phyloP scores from a whole-genome alignment of 2,113 vertebrate species.

The Alethe diademata region DNA sequence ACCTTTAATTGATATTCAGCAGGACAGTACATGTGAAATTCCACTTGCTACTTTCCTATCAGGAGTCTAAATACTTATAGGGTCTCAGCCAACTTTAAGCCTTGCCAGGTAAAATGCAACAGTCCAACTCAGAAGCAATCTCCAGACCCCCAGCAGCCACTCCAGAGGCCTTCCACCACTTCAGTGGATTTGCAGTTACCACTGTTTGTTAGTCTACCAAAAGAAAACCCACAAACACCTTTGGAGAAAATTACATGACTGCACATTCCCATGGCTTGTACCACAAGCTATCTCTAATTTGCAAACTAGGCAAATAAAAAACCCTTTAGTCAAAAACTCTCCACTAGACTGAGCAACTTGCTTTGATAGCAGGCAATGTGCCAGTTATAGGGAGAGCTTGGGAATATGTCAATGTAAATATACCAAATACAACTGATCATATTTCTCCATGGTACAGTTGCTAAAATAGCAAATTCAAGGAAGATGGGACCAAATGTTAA shows the following conservation, averaged over 20 bases:
- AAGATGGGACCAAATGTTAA: neutral
- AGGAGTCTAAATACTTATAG: neutral
- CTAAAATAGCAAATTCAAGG: neutral
- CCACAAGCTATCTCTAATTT: neutral
- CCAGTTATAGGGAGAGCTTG: neutral
- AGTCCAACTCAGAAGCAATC: neutral
- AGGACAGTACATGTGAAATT: neutral
- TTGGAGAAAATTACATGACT: neutral
- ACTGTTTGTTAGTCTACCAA: neutral
- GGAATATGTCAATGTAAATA: neutral
- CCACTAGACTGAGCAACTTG: neutral
- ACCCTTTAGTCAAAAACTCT: neutral
- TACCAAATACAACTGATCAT: neutral
- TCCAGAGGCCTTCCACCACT: neutral
- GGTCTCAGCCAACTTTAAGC: neutral
- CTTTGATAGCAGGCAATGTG: neutral
- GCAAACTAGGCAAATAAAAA: neutral
- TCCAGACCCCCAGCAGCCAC: neutral
- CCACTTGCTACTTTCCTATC: neutral
- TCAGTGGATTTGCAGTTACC: neutral
- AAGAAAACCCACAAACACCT: neutral
- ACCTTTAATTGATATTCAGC: neutral
- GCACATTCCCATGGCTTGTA: neutral
- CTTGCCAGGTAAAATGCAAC: neutral
- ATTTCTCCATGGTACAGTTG: neutral